These are phyloP conservation scores for Scomber colias DNA, from an alignment of 2,113 vertebrate species.

Conservation along the genomic window DNA sequence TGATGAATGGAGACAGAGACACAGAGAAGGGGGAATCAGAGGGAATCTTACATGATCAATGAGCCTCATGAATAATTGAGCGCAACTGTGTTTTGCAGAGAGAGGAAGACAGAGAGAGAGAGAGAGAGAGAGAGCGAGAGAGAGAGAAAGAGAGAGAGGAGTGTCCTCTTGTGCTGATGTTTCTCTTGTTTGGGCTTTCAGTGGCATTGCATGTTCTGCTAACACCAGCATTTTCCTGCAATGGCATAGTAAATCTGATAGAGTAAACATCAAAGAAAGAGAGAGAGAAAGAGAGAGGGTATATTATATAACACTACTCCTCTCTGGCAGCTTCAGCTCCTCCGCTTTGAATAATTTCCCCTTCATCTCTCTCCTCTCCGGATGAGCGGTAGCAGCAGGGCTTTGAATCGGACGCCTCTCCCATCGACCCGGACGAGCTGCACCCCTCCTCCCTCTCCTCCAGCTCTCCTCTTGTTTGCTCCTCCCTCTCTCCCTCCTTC, in stretches of 20 bases:
- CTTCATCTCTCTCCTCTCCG: slow-evolving; percentile 12
- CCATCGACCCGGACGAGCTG: slow-evolving; percentile 70
- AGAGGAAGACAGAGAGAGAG: slow-evolving; percentile 29
- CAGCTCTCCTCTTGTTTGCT: slow-evolving; percentile 55
- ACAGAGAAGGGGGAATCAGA: slow-evolving; percentile 14
- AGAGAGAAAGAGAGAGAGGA: slow-evolving; percentile 28
- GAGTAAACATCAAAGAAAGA: slow-evolving; percentile 55
- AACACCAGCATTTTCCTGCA: slow-evolving; percentile 71
- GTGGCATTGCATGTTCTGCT: slow-evolving; percentile 55
- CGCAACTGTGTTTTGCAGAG: slow-evolving; percentile 36
- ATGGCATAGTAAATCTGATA: slow-evolving; percentile 71
- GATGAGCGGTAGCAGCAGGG: slow-evolving; percentile 33
- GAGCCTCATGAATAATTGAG: slow-evolving; percentile 75
- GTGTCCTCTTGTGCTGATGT: slow-evolving; percentile 52
- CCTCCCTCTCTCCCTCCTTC: slow-evolving; percentile 47
- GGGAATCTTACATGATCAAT: slow-evolving; percentile 62
- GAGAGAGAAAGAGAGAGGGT: slow-evolving; percentile 35
- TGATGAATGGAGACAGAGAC: slow-evolving; percentile 11
- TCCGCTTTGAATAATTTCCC: slow-evolving; percentile 42
- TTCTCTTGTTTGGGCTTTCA: slow-evolving; percentile 47
- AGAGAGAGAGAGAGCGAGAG: slow-evolving; percentile 21
- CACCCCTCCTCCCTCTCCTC: slow-evolving; percentile 64
- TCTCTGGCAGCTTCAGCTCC: slow-evolving; percentile 42
- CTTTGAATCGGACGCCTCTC: slow-evolving; percentile 59
- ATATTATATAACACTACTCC: slow-evolving; percentile 67